These are phyloP conservation scores for Oxyura jamaicensis DNA, from an alignment of 2,113 vertebrate genomes.

Conservation along the genomic window DNA sequence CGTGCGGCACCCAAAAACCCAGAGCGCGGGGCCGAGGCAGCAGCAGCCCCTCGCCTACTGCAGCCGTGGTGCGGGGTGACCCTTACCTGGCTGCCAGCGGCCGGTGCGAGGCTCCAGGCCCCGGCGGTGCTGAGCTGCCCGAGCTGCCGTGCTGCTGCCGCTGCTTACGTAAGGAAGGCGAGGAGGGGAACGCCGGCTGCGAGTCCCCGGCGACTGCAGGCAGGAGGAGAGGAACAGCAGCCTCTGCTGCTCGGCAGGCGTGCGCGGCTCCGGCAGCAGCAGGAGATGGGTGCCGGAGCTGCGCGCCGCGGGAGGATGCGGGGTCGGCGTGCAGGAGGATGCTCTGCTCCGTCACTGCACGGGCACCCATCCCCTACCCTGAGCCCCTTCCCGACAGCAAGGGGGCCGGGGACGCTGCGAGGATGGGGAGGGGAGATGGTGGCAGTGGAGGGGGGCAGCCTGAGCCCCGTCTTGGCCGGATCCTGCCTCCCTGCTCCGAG, in stretches of 20 bases:
- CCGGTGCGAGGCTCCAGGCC: neutral
- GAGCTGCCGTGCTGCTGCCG: neutral
- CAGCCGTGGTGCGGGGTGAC: neutral
- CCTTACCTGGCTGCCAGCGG: neutral
- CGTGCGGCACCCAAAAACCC: too few relatives aligned
- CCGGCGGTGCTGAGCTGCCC: neutral
- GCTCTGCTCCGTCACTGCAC: fast-evolving
- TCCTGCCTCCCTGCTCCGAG: neutral
- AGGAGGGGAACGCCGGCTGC: neutral
- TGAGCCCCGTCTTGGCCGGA: fast-evolving
- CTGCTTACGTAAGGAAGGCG: neutral
- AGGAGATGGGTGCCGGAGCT: neutral
- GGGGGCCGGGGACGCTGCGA: fast-evolving
- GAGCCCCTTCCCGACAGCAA: neutral
- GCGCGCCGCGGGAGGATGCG: neutral
- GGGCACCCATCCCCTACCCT: neutral
- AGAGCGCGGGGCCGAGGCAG: neutral
- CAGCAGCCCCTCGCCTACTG: fast-evolving
- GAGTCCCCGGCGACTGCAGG: neutral
- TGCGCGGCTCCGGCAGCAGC: neutral
- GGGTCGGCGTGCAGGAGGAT: neutral
- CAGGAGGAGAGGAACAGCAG: neutral
- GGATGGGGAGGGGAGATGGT: neutral
- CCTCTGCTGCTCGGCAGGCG: neutral
- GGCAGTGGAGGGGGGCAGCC: neutral